phyloP scores from a whole-genome alignment of 2,888 invertebrate genomes.

The Cepaea hortensis region DNA sequence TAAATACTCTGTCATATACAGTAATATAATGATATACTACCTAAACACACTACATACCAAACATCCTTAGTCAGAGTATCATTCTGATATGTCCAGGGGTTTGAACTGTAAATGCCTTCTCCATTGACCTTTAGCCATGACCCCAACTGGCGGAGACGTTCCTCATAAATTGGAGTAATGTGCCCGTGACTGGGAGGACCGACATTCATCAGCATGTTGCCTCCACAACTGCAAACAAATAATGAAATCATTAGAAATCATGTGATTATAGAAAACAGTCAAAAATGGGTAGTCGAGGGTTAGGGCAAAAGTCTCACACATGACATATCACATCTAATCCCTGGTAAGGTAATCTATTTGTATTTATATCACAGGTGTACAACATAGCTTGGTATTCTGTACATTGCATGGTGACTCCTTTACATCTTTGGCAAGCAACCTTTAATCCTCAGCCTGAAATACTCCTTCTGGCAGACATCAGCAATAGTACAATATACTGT shows the following conservation, averaged over 20 bases:
- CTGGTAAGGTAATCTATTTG: too few relatives aligned
- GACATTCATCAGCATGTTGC: slow-evolving; percentile 87
- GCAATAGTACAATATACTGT: too few relatives aligned
- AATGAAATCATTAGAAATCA: not conserved
- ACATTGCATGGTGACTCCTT: too few relatives aligned
- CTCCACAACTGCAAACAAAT: slow-evolving; percentile 75
- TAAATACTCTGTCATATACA: not conserved
- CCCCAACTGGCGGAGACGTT: slow-evolving; percentile 86
- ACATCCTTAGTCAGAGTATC: slow-evolving; percentile 82
- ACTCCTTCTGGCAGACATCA: too few relatives aligned
- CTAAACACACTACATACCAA: slow-evolving; percentile 80
- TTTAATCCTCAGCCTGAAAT: too few relatives aligned
- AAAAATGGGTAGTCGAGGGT: not conserved
- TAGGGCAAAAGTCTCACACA: too few relatives aligned
- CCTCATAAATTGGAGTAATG: slow-evolving; percentile 90
- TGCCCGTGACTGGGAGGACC: slow-evolving; percentile 92
- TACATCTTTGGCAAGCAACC: too few relatives aligned
- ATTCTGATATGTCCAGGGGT: slow-evolving; percentile 88
- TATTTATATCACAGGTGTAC: too few relatives aligned
- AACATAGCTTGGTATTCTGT: too few relatives aligned
- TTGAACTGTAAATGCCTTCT: slow-evolving; percentile 87
- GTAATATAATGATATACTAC: not conserved
- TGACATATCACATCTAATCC: too few relatives aligned
- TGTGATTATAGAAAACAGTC: not conserved
- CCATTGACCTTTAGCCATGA: slow-evolving; percentile 89